These are phyloP conservation scores for Suricata suricatta DNA, from an alignment of 2,113 vertebrate genomes.

Conservation along the genomic window DNA sequence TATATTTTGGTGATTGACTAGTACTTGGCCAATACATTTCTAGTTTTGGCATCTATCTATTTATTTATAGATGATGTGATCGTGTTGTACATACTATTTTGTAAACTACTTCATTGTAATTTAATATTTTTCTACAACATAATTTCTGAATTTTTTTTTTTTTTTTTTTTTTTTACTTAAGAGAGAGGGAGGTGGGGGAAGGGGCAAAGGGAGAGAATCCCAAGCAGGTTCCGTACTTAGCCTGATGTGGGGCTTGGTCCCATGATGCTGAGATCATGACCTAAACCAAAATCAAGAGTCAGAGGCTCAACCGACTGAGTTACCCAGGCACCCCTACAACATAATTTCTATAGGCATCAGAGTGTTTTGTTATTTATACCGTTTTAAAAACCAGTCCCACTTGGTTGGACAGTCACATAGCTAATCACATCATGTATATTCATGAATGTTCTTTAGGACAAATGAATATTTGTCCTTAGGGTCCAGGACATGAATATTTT, in stretches of 20 bases:
- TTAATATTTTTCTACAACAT: neutral
- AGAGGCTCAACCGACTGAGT: no score
- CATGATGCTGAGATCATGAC: no score
- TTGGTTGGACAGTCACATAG: neutral
- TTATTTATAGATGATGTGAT: neutral
- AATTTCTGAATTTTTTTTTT: neutral
- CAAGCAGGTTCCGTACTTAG: no score
- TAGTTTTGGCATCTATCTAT: neutral
- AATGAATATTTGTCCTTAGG: neutral
- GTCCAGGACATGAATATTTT: neutral
- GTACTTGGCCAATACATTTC: neutral
- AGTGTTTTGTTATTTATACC: neutral
- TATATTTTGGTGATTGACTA: conserved; percentile 1
- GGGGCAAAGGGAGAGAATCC: no score
- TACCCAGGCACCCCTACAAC: neutral
- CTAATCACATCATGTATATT: neutral
- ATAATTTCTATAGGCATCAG: neutral
- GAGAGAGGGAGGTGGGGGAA: no score
- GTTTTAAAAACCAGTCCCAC: neutral
- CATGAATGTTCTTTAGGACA: neutral
- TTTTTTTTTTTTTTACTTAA: no score
- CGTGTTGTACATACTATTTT: neutral
- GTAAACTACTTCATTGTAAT: neutral
- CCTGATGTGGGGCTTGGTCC: no score
- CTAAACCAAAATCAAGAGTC: no score